phyloP scores from a whole-genome alignment of 2,888 invertebrate species.

The Limenitis camilla region DNA sequence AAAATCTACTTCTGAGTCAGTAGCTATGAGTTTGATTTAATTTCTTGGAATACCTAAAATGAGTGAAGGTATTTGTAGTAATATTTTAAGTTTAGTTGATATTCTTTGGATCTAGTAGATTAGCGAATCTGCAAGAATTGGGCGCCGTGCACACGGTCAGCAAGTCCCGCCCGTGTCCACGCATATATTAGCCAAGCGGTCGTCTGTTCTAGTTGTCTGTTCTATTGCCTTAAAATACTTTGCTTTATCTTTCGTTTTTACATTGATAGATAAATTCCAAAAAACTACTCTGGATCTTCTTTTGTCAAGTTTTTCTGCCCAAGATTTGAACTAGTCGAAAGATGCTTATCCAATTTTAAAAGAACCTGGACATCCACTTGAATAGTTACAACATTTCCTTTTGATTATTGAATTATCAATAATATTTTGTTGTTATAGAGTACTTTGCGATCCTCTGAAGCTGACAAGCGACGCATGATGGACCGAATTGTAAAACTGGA shows the following conservation, averaged over 20 bases:
- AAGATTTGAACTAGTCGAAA: too few relatives aligned
- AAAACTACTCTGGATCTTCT: too few relatives aligned
- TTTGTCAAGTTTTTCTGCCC: too few relatives aligned
- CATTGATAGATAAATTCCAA: too few relatives aligned
- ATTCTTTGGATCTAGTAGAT: background rate
- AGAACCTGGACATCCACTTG: too few relatives aligned
- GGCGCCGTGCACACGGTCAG: slow-evolving; percentile 40
- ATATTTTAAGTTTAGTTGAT: background rate
- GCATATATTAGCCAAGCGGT: slow-evolving; percentile 45
- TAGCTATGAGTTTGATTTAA: too few relatives aligned
- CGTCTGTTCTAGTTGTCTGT: slow-evolving; percentile 9
- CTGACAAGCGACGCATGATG: slow-evolving; percentile 79
- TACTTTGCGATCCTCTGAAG: slow-evolving; percentile 77
- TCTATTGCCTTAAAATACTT: slow-evolving; percentile 4
- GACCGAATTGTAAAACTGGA: slow-evolving; percentile 80
- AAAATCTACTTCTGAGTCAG: too few relatives aligned
- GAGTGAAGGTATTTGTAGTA: background rate
- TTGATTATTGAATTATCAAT: too few relatives aligned
- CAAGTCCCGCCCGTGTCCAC: slow-evolving; percentile 47
- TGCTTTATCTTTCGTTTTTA: slow-evolving; percentile 1
- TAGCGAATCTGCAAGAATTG: slow-evolving; percentile 1
- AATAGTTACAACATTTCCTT: too few relatives aligned
- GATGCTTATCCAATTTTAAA: too few relatives aligned
- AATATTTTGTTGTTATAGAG: slow-evolving; percentile 63
- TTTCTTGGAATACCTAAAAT: too few relatives aligned